Conservation (phyloP, 2,797 vertebrate genomes). For the Taeniopygia guttata region DNA sequence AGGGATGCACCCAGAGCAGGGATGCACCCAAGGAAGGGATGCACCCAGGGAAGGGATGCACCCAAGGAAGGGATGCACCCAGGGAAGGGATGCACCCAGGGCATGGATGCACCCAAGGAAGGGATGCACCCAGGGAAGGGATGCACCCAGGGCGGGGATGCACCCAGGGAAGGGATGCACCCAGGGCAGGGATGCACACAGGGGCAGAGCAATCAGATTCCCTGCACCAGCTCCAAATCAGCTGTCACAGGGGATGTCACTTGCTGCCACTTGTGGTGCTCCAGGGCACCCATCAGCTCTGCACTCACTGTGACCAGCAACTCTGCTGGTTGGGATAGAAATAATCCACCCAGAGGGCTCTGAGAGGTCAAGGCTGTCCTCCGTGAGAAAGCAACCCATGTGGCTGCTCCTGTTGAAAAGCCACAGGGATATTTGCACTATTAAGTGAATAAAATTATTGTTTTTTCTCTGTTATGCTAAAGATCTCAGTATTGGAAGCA, state of each 20-base stretch:
- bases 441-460: neutral
- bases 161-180: no score
- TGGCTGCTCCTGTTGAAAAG: neutral
- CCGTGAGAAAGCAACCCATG: accelerated
- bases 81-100: no score
- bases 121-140: no score
- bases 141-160: no score
- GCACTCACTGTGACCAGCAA: neutral
- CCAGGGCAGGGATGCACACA: neutral
- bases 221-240: neutral
- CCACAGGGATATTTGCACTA: neutral
- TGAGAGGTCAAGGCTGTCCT: accelerated
- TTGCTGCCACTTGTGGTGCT: neutral
- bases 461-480: neutral
- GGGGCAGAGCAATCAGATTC: accelerated
- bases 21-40: no score
- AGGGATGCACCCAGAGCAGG: no score
- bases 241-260: neutral
- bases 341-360: neutral
- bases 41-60: no score
- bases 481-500: neutral
- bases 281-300: neutral
- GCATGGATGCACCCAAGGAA: no score
- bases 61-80: no score
- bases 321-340: neutral